Evolutionary conservation across 2,888 invertebrate species (phyloP).

Genomic region (Mactromeris polynyma): DNA sequence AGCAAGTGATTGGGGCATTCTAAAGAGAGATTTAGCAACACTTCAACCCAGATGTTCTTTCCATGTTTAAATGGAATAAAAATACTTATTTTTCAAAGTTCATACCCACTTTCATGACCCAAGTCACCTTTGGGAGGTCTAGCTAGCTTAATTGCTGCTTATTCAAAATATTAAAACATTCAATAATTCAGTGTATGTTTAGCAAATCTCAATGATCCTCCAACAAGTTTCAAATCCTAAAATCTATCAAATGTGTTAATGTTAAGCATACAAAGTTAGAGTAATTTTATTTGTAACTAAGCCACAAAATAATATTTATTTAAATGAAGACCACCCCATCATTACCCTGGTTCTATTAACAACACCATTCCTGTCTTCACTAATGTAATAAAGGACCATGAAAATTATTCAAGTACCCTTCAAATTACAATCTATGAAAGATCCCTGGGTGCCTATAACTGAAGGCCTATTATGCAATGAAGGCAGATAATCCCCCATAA

Average conservation of each 20-base stretch:
- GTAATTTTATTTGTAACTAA: slow-evolving; percentile 14
- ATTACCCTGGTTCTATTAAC: slow-evolving; percentile 21
- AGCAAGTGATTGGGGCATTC: neutral
- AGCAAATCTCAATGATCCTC: neutral
- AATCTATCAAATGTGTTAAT: neutral
- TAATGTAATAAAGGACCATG: slow-evolving; percentile 31
- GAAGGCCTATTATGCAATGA: slow-evolving; percentile 30
- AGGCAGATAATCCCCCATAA: slow-evolving; percentile 36
- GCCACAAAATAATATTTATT: slow-evolving; percentile 33
- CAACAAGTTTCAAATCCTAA: neutral
- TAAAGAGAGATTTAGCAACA: neutral
- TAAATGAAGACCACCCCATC: slow-evolving; percentile 2
- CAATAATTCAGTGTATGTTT: slow-evolving; percentile 6
- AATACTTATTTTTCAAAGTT: neutral
- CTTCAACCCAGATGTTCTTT: slow-evolving; percentile 5
- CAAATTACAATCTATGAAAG: slow-evolving; percentile 33
- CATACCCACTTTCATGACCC: slow-evolving; percentile 3
- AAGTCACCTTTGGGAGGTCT: neutral
- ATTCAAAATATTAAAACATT: neutral
- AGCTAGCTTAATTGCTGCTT: neutral
- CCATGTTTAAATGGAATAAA: neutral
- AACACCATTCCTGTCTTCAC: slow-evolving; percentile 25
- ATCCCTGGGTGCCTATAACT: slow-evolving; percentile 12
- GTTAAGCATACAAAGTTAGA: neutral
- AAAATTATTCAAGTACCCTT: slow-evolving; percentile 34